phyloP scores from a whole-genome alignment of 2,888 invertebrate species.

The Melieria picta region DNA sequence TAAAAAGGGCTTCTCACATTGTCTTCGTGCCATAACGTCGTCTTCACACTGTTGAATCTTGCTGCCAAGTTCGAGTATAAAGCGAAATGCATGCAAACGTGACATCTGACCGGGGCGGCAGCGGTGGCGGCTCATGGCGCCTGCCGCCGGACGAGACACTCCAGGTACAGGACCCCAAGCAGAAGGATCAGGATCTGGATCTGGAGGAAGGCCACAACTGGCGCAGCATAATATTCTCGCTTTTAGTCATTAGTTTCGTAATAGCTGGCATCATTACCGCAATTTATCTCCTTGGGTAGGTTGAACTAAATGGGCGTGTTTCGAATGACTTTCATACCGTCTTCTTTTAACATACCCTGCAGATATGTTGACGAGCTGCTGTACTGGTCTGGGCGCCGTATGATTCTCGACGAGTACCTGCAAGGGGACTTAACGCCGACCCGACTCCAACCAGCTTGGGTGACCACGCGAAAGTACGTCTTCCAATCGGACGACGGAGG shows the following conservation, averaged over 20 bases:
- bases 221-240: slow-evolving; percentile 87
- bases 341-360: slow-evolving; percentile 39
- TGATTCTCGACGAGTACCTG: slow-evolving; percentile 86
- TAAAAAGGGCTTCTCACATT: slow-evolving; percentile 15
- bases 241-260: slow-evolving; percentile 86
- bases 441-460: slow-evolving; percentile 83
- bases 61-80: slow-evolving; percentile 33
- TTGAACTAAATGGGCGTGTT: background rate
- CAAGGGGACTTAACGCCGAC: slow-evolving; percentile 79
- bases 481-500: slow-evolving; percentile 89
- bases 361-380: slow-evolving; percentile 89
- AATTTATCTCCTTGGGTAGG: slow-evolving; percentile 86
- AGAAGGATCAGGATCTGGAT: slow-evolving; percentile 83
- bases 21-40: slow-evolving; percentile 17
- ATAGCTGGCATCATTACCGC: slow-evolving; percentile 89
- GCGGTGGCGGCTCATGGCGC: slow-evolving; percentile 81
- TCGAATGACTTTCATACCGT: background rate
- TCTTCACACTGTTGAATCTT: slow-evolving; percentile 19
- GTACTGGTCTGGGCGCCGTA: slow-evolving; percentile 88
- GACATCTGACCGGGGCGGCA: slow-evolving; percentile 83
- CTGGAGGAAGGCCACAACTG: slow-evolving; percentile 87
- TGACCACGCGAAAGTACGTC: slow-evolving; percentile 83
- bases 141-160: slow-evolving; percentile 92
- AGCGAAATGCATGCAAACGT: slow-evolving; percentile 85
- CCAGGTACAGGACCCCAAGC: slow-evolving; percentile 88